Base-by-base conservation (phyloP, 2,888 invertebrate genomes). In the Fabriciana adippe region DNA sequence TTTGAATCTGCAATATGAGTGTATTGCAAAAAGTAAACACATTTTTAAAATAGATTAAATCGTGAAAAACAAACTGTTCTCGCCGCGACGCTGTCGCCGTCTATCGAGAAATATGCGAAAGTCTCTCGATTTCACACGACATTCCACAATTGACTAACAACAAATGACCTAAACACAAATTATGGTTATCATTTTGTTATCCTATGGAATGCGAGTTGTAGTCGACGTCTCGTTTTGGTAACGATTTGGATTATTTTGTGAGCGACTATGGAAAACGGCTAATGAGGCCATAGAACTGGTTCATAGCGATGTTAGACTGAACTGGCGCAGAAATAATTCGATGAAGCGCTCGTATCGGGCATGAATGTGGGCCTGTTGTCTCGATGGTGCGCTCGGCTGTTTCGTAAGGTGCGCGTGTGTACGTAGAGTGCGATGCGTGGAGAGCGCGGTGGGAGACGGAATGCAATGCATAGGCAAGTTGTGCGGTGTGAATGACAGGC, bases 81-180 rank as follows among this genome's bases (percentile, higher is more conserved):
- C 80, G 84, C 82, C 83, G 88, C 87, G 85, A 86, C 79, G 76
- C 92, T 93, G 93, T 93, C 93, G 94, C 95, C 89, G 91, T 93
- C 94, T 93, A 84, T 84, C 82, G 88, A 93, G 82, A 93, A 93
- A 90, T 91, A 93, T 90, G 93, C 91, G 87, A 88, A 87, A 84
- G 86, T 78, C 81, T 81, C 84, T 90, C 92, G 93, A 93, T 93
- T 93, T 93, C 93, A 93, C 93, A 93, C 93, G 90, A 90, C 93
- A 93, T 93, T 93, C 93, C 92, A 92, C 88, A 90, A 90, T 93
- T 93, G 89, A 90, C 91, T 93, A 91, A 92, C 93, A 92, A 93
- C 92, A 93, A 92, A 90, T 92, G 91, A 89, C 87, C 90, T 89
- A 90, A 90, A 92, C 92, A 91, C 87, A 90, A 90, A 90, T 89